phyloP scores from a whole-genome alignment of 2,797 vertebrate genomes.

The Alauda arvensis region DNA sequence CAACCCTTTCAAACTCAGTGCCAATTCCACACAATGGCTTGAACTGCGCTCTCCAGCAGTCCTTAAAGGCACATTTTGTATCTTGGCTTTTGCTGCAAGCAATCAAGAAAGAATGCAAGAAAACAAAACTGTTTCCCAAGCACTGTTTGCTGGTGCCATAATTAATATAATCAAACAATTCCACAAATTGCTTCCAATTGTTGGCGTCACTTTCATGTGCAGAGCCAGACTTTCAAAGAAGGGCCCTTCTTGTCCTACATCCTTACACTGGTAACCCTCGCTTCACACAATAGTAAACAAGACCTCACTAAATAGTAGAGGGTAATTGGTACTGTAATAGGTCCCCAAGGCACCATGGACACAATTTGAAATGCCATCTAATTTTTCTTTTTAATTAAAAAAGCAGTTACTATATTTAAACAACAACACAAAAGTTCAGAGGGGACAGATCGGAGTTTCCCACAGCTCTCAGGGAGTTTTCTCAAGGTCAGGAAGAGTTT shows the following conservation, averaged over 20 bases:
- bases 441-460: conserved; percentile 52
- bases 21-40: conserved; percentile 69
- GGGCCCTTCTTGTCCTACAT: conserved; percentile 59
- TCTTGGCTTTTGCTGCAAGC: conserved; percentile 70
- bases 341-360: conserved; percentile 66
- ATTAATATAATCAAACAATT: conserved; percentile 79
- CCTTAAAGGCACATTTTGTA: conserved; percentile 69
- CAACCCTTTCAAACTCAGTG: conserved; percentile 60
- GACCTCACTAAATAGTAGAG: conserved; percentile 56
- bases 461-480: conserved; percentile 57
- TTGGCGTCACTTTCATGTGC: conserved; percentile 79
- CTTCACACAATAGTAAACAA: conserved; percentile 67
- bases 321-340: conserved; percentile 70
- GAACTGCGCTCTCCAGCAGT: conserved; percentile 38
- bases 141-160: conserved; percentile 71
- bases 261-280: conserved; percentile 52
- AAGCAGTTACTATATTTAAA: conserved; percentile 66
- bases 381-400: conserved; percentile 65
- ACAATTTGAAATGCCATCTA: conserved; percentile 66
- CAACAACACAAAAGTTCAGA: conserved; percentile 52
- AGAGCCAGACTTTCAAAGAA: conserved; percentile 70
- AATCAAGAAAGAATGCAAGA: conserved; percentile 81
- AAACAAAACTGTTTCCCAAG: conserved; percentile 78
- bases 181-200: conserved; percentile 79
- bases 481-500: conserved; percentile 48